Conservation (phyloP, 2,888 invertebrate species). For the Clistopyga incitator region DNA sequence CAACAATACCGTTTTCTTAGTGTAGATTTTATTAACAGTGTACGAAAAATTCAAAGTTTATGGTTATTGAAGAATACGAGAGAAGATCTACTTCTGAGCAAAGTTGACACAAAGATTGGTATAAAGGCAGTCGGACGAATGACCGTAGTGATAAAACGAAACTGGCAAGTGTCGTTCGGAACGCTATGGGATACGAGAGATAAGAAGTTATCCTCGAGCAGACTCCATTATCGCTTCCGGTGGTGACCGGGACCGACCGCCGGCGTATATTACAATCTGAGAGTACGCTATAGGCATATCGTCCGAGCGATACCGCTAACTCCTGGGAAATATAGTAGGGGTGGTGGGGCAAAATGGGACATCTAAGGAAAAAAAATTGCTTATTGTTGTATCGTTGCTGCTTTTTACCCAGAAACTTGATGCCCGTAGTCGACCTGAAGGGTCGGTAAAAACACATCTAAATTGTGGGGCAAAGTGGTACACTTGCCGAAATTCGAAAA, state of each 20-base stretch:
- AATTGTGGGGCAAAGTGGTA: too few species aligned
- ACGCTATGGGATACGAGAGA: conserved; percentile 26
- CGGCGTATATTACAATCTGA: conserved; percentile 40
- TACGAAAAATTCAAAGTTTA: not conserved
- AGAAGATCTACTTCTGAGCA: not conserved
- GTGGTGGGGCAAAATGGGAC: too few species aligned
- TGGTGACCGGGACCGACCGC: conserved; percentile 25
- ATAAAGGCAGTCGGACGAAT: conserved; percentile 66
- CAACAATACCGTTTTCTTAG: too few species aligned
- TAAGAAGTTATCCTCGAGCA: conserved; percentile 59
- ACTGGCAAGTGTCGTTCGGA: conserved; percentile 22
- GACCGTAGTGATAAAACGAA: conserved; percentile 61
- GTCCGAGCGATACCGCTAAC: conserved; percentile 41
- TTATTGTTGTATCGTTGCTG: too few species aligned
- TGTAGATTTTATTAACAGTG: too few species aligned
- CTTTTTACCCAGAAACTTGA: too few species aligned
- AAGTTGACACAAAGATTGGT: not conserved
- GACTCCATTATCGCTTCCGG: conserved; percentile 66
- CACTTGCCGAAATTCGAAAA: too few species aligned
- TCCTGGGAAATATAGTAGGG: conserved; percentile 58
- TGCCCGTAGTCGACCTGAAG: too few species aligned
- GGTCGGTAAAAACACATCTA: too few species aligned
- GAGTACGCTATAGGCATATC: conserved; percentile 42
- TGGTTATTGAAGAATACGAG: not conserved
- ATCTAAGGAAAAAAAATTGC: too few species aligned